Evolutionary conservation across 2,888 invertebrate species (phyloP), one percentile per base, ranked within the genome.

Genomic region (Dynastes grantii): DNA sequence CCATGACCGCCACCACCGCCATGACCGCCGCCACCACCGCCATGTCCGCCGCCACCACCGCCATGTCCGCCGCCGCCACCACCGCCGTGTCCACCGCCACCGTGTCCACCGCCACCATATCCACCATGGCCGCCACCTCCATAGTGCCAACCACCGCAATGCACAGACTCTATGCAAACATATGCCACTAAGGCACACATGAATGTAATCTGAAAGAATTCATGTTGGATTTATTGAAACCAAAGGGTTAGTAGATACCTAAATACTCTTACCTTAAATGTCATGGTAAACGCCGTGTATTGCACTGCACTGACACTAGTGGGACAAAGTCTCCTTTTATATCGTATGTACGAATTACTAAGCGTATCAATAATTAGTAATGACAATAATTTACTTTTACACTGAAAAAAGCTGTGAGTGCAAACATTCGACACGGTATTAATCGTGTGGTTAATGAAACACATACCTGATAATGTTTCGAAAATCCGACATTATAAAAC

Each of bases 281-380:
- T 6, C 65, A 65, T 65, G 65, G n/a, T 37, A 49, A 68, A 27
- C 22, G 49, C n/a, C 6, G 29, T 49, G 49, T 49, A 49, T 49
- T 37, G 49, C 49, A 45, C 32, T 51, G 27, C 49, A 68, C 67
- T 68, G 67, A 16, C n/a, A 3, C 37, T 16, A 3, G 2, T 11
- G 22, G 11, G 22, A 68, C 8, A 22, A 68, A 22, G 9, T 27
- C 49, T 1, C 67, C 67, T 68, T 68, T 68, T 68, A 68, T 68
- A 68, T 49, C 45, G 11, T 13, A 68, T 49, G 49, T 6, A 68
- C 45, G 27, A 49, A 29, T 68, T 27, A 49, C 49, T 49, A 49
- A 68, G 49, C 67, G 49, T 68, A 68, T 49, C 49, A 51, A 68
- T 22, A 68, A 67, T 45, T n/a, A 67, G 16, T 67, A 45, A 67